Percentiles rank a stretch among this genome's conserved stretches.
Evolutionary conservation across 2,888 invertebrate species (phyloP).

Genomic region (Micoletzkya japonica): DNA sequence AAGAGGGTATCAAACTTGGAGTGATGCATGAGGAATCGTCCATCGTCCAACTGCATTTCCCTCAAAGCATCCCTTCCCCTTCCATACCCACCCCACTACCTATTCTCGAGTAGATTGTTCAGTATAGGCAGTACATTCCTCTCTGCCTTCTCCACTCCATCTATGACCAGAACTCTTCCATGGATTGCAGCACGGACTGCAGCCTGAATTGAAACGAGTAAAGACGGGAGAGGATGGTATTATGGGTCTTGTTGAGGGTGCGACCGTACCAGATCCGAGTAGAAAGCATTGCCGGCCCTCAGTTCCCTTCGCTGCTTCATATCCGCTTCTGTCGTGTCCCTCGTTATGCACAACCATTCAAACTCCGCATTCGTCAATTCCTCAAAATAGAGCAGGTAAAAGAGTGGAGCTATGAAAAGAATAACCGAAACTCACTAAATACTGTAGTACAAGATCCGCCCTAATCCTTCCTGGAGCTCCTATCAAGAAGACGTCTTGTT

Average conservation of each 20-base stretch:
- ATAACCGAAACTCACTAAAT: conserved; percentile 66
- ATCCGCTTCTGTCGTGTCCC: conserved; percentile 95
- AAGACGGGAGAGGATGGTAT: not conserved
- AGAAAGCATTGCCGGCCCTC: conserved; percentile 81
- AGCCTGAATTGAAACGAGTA: conserved; percentile 70
- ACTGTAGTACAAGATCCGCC: conserved; percentile 81
- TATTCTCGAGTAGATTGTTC: conserved; percentile 91
- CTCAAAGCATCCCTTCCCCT: conserved; percentile 65
- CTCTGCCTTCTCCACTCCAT: conserved; percentile 96
- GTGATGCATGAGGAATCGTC: conserved; percentile 86
- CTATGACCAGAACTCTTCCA: conserved; percentile 85
- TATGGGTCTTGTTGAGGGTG: not conserved
- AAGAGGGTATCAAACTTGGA: conserved; percentile 85
- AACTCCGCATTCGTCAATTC: conserved; percentile 86
- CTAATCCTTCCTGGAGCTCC: conserved; percentile 85
- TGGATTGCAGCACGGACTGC: conserved; percentile 88
- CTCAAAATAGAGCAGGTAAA: conserved; percentile 41
- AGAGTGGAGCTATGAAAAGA: conserved; percentile 1
- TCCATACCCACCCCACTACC: conserved; percentile 72
- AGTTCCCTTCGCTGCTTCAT: conserved; percentile 93
- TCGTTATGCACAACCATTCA: conserved; percentile 88
- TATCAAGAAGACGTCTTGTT: conserved; percentile 91
- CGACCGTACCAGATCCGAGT: conserved; percentile 81
- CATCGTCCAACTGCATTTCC: conserved; percentile 97
- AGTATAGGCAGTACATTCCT: conserved; percentile 92